phyloP scores from a whole-genome alignment of 2,113 vertebrate species.

The Myiopsitta monachus region DNA sequence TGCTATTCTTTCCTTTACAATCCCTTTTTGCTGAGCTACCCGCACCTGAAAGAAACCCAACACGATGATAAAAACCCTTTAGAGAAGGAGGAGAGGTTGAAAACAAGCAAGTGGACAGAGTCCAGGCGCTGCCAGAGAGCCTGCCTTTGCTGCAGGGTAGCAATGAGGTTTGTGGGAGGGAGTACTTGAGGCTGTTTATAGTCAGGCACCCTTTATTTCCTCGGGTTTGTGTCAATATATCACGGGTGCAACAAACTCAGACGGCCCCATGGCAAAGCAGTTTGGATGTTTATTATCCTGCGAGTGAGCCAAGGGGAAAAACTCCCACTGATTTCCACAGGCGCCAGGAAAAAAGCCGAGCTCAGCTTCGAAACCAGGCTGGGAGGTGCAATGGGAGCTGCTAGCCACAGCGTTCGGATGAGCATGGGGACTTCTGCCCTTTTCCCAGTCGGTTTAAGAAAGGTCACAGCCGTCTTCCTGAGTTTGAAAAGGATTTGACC shows the following conservation, averaged over 20 bases:
- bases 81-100: background rate
- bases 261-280: background rate
- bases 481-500: background rate
- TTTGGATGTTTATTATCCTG: background rate
- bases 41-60: fast-evolving
- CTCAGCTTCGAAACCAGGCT: background rate
- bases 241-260: background rate
- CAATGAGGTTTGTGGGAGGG: background rate
- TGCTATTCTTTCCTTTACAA: background rate
- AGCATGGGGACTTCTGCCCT: fast-evolving
- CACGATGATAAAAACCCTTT: background rate
- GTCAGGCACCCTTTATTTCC: background rate
- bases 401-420: fast-evolving
- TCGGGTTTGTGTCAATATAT: background rate
- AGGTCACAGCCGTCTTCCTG: background rate
- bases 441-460: background rate
- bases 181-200: background rate
- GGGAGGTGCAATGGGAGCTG: background rate
- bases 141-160: background rate
- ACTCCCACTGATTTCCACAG: background rate
- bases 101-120: background rate
- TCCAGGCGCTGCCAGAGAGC: background rate
- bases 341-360: background rate
- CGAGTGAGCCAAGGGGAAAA: background rate
- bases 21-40: background rate